phyloP scores from a whole-genome alignment of 53 echinoderm and acorn worm genomes.

The Astropecten irregularis region DNA sequence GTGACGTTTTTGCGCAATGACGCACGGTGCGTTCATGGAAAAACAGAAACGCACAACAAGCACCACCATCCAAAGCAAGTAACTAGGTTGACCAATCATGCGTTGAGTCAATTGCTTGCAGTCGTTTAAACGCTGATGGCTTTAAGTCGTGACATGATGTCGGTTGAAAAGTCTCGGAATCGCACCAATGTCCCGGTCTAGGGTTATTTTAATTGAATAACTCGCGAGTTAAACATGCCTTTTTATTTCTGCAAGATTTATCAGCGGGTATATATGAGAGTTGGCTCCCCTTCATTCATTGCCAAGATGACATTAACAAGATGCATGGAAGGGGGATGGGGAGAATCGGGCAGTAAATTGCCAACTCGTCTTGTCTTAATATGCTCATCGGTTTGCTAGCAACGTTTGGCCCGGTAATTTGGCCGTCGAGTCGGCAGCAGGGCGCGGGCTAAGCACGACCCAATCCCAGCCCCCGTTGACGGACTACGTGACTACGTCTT shows the following conservation, averaged over 20 bases:
- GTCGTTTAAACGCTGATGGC: neutral
- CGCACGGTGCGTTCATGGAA: too few relatives aligned
- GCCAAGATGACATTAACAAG: conserved; percentile 10
- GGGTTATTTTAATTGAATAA: conserved; percentile 27
- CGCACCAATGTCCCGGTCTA: neutral
- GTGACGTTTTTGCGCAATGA: too few relatives aligned
- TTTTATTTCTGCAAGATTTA: neutral
- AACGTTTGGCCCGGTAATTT: conserved; percentile 45
- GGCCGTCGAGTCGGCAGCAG: conserved; percentile 22
- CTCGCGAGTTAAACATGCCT: neutral
- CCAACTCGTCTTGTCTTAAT: neutral
- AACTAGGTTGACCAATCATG: neutral
- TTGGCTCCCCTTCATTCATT: neutral
- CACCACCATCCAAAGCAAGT: too few relatives aligned
- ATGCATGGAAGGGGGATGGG: too few relatives aligned
- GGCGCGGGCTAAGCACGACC: neutral
- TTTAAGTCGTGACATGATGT: neutral
- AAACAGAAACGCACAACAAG: too few relatives aligned
- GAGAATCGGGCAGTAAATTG: conserved; percentile 1
- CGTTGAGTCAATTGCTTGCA: too few relatives aligned
- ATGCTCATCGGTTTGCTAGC: conserved; percentile 37
- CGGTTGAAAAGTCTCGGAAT: conserved; percentile 1
- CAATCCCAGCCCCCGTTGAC: neutral
- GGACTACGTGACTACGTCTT: conserved; percentile 10
- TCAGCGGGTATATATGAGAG: neutral